Evolutionary conservation across 1,140 invertebrate species (phyloP), one percentile per base, ranked within the genome.

Genomic region (Carposina sasakii): DNA sequence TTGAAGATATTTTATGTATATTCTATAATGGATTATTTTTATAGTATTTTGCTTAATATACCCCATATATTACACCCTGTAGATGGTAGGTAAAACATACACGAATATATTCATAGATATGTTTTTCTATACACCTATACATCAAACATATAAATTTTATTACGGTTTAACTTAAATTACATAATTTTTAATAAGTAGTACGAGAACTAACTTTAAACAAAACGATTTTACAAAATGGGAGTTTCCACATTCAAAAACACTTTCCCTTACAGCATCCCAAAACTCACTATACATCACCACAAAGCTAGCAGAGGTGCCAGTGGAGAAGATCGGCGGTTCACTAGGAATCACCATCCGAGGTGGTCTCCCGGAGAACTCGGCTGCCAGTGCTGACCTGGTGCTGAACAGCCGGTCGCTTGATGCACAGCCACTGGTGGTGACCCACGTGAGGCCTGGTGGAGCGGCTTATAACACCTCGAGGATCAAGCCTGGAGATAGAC

Each of bases 321-420:
- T 95, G 21, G 92, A 95, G 71, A 90, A 94, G 61, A 92, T 96
- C 34, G 91, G 90, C 36, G 93, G 93, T 1, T 96, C 94, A 30
- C 89, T 97, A 40, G 96, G 96, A 0, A 91, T 98, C 24, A 97
- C 94, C 1, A 84, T 98, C 17, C 85, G 96, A 20, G 96, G 96
- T 1, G 89, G 90, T 19, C 86, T 90, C 46, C 86, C 87, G 1
- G 88, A 90, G 58, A 81, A 81, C 39, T 69, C 74, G 0, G 64
- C 67, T 2, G 60, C 69, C 0, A 78, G 74, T 33, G 78, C 73
- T 6, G 75, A 78, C 44, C 53, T 81, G 44, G 67, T 83, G 9
- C 54, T 82, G 15, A 74, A 90, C 87, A 76, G 75, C 52, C 37
- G 76, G 16, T 72, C 75, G 6, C 30, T 81, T 40, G 74, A 81